Evolutionary conservation across 2,113 vertebrate genomes (phyloP).

Genomic region (Poeciliopsis occidentalis): DNA sequence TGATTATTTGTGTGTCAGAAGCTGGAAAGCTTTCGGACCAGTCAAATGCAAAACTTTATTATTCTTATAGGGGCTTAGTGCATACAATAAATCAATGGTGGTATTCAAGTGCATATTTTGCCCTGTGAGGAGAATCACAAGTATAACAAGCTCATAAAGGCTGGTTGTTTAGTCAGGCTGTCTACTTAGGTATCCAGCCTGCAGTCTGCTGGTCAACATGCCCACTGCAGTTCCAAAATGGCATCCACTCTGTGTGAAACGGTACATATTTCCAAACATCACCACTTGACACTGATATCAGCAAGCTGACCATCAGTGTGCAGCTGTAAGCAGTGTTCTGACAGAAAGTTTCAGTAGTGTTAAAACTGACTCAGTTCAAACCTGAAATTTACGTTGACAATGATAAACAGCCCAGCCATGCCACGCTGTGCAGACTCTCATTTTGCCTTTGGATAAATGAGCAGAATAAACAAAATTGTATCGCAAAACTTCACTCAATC

Average conservation of each 20-base stretch:
- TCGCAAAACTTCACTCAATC: not conserved
- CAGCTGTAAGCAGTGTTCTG: not conserved
- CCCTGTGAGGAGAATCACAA: no score
- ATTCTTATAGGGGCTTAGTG: no score
- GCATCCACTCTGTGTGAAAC: not conserved
- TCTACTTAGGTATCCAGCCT: not conserved
- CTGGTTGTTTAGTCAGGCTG: not conserved
- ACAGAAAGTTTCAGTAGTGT: no score
- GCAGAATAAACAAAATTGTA: constrained; percentile 25
- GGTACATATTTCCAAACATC: not conserved
- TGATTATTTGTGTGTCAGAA: not conserved
- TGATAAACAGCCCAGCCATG: no score
- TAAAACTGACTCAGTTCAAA: no score
- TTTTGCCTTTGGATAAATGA: constrained; percentile 46
- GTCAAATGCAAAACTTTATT: no score
- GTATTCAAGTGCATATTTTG: not conserved
- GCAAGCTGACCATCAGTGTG: not conserved
- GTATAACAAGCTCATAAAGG: not conserved
- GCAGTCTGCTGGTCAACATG: not conserved
- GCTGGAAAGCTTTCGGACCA: no score
- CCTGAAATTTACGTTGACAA: no score
- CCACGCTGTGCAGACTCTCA: not conserved
- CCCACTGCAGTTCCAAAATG: not conserved
- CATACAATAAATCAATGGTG: no score
- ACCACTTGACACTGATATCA: not conserved